phyloP scores from a whole-genome alignment of 2,888 invertebrate species.

The Tenthredo notha region DNA sequence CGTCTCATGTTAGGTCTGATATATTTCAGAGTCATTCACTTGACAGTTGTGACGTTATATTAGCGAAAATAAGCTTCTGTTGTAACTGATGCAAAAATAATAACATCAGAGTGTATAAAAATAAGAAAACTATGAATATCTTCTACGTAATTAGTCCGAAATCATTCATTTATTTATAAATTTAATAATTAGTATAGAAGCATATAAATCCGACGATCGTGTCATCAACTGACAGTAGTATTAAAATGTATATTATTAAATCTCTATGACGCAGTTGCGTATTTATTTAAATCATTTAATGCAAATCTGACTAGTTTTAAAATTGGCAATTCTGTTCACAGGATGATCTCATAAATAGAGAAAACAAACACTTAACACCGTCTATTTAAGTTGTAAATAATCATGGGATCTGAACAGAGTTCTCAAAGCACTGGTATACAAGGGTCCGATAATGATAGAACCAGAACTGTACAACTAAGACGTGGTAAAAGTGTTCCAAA shows the following conservation, averaged over 20 bases:
- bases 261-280: too few relatives aligned
- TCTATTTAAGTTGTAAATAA: not conserved
- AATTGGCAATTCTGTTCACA: not conserved
- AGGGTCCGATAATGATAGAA: slow-evolving; percentile 60
- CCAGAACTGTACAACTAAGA: slow-evolving; percentile 69
- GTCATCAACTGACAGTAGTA: not conserved
- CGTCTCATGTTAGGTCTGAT: slow-evolving; percentile 10
- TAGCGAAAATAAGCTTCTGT: not conserved
- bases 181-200: not conserved
- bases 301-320: not conserved
- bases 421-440: slow-evolving; percentile 68
- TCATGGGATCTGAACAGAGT: slow-evolving; percentile 77
- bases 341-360: not conserved
- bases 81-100: not conserved
- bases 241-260: not conserved
- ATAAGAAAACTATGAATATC: not conserved
- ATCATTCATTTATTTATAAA: not conserved
- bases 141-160: not conserved
- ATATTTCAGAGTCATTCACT: not conserved
- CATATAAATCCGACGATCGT: not conserved
- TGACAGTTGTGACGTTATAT: slow-evolving; percentile 6
- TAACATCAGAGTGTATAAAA: not conserved
- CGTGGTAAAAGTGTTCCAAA: slow-evolving; percentile 76
- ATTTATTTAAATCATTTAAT: too few relatives aligned
- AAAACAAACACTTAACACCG: not conserved